These are phyloP conservation scores for Distichodus sexfasciatus DNA, from an alignment of 2,797 vertebrate genomes.

Conservation along the genomic window DNA sequence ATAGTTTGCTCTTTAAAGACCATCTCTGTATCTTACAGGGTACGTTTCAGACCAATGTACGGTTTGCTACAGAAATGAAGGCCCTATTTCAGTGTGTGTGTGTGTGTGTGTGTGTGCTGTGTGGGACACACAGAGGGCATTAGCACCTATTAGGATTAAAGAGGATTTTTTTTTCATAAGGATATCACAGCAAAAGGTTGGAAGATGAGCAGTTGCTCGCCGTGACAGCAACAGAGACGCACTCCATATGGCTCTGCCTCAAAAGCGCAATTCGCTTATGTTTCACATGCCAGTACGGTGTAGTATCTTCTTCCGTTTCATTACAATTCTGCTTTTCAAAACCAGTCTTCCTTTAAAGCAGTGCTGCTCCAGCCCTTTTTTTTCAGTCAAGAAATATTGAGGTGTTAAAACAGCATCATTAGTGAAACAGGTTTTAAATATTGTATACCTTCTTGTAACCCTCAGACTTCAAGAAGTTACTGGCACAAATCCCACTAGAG, in stretches of 20 bases:
- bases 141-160: constrained; percentile 27
- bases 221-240: neutral
- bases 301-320: no score
- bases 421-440: neutral
- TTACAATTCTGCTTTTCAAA: no score
- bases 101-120: neutral
- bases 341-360: no score
- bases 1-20: no score
- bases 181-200: constrained; percentile 27
- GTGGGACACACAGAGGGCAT: constrained; percentile 4
- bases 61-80: no score
- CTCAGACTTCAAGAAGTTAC: no score
- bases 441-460: neutral
- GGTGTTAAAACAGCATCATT: neutral
- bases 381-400: no score
- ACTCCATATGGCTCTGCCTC: neutral
- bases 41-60: no score
- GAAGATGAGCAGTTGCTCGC: constrained; percentile 16
- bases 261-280: neutral
- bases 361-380: no score
- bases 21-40: no score
- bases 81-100: no score
- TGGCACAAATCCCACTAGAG: no score
- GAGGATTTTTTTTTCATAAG: constrained; percentile 7
- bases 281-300: neutral